Evolutionary conservation across 2,888 invertebrate genomes (phyloP).

Genomic region (Drosophila sordidapex): DNA sequence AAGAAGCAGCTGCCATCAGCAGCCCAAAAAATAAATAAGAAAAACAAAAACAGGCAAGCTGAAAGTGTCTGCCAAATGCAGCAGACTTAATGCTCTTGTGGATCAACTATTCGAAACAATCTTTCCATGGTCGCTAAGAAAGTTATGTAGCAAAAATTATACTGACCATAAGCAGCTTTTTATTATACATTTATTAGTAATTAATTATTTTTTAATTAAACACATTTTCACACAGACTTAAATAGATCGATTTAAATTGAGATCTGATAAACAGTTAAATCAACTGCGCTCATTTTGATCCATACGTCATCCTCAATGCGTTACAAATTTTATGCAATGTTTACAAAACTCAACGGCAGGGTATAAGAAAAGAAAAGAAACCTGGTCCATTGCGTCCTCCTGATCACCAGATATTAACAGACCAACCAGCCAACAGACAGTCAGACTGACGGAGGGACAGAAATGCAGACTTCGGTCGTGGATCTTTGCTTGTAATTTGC

Average conservation of each 20-base stretch:
- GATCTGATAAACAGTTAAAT: background rate
- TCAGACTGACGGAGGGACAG: slow-evolving; percentile 6
- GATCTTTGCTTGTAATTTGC: slow-evolving; percentile 74
- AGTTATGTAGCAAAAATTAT: background rate
- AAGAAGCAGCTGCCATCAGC: slow-evolving; percentile 71
- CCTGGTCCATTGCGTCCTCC: slow-evolving; percentile 43
- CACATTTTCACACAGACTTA: background rate
- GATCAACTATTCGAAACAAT: background rate
- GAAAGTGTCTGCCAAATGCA: background rate
- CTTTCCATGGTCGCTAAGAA: background rate
- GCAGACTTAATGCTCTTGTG: slow-evolving; percentile 21
- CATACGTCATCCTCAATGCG: background rate
- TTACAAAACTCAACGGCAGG: slow-evolving; percentile 2
- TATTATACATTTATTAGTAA: background rate
- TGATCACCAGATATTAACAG: slow-evolving; percentile 64
- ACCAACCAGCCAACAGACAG: slow-evolving; percentile 21
- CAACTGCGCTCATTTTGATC: background rate
- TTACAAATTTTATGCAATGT: background rate
- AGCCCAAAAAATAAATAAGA: slow-evolving; percentile 39
- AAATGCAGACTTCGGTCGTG: slow-evolving; percentile 12
- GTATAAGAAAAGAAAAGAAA: slow-evolving; percentile 27
- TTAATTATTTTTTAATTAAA: background rate
- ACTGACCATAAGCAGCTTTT: background rate
- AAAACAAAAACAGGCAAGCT: slow-evolving; percentile 17
- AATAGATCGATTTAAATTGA: no score